phyloP scores from a whole-genome alignment of 2,888 invertebrate species.

The Holacanthella duospinosa region DNA sequence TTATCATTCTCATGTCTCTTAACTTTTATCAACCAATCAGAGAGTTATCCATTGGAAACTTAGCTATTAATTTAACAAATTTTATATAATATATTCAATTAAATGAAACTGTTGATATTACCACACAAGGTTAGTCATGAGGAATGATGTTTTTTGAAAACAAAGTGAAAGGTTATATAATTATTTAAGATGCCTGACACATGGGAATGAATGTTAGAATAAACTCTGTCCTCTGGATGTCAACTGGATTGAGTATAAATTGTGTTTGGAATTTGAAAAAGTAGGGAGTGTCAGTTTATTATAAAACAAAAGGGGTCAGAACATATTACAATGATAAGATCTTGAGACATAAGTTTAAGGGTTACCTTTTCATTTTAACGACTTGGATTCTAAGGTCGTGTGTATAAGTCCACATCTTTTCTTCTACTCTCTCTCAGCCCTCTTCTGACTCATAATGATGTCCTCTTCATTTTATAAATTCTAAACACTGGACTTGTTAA shows the following conservation, averaged over 20 bases:
- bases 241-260: neutral
- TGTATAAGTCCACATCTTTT: neutral
- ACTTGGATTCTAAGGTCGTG: neutral
- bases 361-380: slow-evolving; percentile 5
- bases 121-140: no score
- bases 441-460: neutral
- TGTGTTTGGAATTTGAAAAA: neutral
- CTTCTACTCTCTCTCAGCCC: no score
- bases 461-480: slow-evolving; percentile 1
- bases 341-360: slow-evolving; percentile 4
- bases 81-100: no score
- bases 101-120: no score
- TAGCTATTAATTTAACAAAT: no score
- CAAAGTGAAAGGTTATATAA: no score
- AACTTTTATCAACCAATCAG: no score
- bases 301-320: neutral
- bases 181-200: no score
- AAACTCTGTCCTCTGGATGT: neutral
- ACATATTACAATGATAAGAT: neutral
- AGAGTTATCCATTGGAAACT: no score
- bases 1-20: no score
- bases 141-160: no score
- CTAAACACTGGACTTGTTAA: neutral
- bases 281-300: slow-evolving; percentile 3
- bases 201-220: no score